Evolutionary conservation across 2,797 vertebrate genomes (phyloP).

Genomic region (Decapterus maruadsi): DNA sequence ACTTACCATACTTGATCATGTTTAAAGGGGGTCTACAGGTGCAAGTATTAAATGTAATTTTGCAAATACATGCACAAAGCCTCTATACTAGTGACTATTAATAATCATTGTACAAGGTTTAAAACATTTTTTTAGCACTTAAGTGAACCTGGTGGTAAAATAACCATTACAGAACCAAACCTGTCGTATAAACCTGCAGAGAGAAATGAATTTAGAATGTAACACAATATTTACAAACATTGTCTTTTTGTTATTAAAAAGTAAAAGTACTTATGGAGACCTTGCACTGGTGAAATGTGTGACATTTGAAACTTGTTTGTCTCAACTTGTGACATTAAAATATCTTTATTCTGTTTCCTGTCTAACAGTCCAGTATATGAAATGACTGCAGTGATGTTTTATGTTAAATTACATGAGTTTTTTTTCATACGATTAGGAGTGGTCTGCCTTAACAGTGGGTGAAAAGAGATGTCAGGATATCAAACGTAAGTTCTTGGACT

Average conservation of each 20-base stretch:
- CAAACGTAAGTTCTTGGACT: background rate
- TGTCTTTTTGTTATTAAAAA: background rate
- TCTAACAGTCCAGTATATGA: background rate
- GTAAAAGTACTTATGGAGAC: background rate
- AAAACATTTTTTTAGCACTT: background rate
- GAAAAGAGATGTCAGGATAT: background rate
- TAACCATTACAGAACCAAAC: background rate
- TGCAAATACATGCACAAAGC: background rate
- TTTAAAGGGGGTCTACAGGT: background rate
- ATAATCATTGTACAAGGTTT: background rate
- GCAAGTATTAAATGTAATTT: background rate
- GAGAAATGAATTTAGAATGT: background rate
- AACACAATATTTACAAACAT: background rate
- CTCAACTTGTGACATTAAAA: constrained; percentile 47
- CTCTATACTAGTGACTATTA: background rate
- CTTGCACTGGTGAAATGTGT: constrained; percentile 32
- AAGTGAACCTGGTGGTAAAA: background rate
- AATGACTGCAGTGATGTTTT: background rate
- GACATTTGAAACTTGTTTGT: constrained; percentile 36
- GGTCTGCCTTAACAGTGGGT: fast-evolving
- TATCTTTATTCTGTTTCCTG: constrained; percentile 8
- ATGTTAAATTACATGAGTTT: too few relatives aligned
- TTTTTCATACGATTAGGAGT: background rate
- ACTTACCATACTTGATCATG: background rate
- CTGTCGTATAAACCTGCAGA: background rate